These are phyloP conservation scores for Rhabditoides inermis DNA, from an alignment of 2,888 invertebrate species.

Conservation along the genomic window DNA sequence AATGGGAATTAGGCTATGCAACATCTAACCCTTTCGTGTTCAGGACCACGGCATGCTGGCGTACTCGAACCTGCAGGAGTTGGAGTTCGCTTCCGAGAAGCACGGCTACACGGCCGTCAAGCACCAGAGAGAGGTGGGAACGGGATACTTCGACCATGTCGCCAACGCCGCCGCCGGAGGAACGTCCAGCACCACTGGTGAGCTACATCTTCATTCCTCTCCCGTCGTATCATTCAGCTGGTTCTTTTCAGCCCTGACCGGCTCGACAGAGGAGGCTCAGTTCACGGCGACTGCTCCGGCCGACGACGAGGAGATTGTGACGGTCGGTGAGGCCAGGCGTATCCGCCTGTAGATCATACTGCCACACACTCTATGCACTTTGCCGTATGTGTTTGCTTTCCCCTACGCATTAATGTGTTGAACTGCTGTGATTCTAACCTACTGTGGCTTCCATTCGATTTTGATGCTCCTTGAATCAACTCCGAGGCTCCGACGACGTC, in stretches of 20 bases:
- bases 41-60: slow-evolving; percentile 45
- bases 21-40: neutral
- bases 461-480: no score
- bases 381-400: no score
- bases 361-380: no score
- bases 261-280: slow-evolving; percentile 53
- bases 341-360: no score
- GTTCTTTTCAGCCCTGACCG: slow-evolving; percentile 42
- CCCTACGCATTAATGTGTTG: no score
- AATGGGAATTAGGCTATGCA: slow-evolving; percentile 8
- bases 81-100: slow-evolving; percentile 51
- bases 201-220: no score
- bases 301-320: slow-evolving; percentile 49
- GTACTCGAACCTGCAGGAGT: slow-evolving; percentile 53
- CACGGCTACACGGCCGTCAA: slow-evolving; percentile 54
- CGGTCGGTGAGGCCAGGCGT: no score
- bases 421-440: no score
- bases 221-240: slow-evolving; percentile 13
- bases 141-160: slow-evolving; percentile 54
- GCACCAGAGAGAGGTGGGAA: slow-evolving; percentile 55
- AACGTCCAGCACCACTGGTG: slow-evolving; percentile 44
- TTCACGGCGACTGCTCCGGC: slow-evolving; percentile 46
- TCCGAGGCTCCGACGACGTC: no score
- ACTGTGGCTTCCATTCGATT: no score
- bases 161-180: slow-evolving; percentile 46